Evolutionary conservation across 35 echinoderm and acorn worm species (phyloP).

Genomic region (Apostichopus parvimensis): DNA sequence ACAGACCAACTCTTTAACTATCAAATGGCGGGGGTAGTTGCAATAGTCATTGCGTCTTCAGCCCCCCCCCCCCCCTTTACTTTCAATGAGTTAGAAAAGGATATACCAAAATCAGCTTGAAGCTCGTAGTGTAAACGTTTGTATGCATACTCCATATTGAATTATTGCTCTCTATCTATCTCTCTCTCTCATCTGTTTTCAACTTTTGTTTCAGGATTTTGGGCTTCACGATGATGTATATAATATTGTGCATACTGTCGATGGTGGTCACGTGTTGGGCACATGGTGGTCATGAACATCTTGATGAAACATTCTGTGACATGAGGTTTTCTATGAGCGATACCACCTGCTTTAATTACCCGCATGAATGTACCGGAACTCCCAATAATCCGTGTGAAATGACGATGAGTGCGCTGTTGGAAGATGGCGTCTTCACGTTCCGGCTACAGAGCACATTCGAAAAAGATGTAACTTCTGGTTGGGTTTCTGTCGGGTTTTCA

Average conservation of each 20-base stretch:
- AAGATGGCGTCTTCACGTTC: neutral
- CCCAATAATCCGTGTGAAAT: neutral
- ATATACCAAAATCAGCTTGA: too few relatives aligned
- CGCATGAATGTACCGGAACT: neutral
- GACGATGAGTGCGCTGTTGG: neutral
- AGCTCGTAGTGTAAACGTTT: too few relatives aligned
- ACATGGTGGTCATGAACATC: neutral
- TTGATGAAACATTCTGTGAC: neutral
- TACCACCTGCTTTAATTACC: neutral
- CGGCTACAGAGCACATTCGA: neutral
- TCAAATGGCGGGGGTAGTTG: too few relatives aligned
- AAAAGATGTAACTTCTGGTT: neutral
- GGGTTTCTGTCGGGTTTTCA: constrained; percentile 6
- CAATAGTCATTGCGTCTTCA: too few relatives aligned
- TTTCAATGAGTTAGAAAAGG: too few relatives aligned
- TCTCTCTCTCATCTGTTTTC: too few relatives aligned
- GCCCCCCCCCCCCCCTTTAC: too few relatives aligned
- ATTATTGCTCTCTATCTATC: too few relatives aligned
- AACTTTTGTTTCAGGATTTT: too few relatives aligned
- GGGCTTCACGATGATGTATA: too few relatives aligned
- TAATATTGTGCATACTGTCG: neutral
- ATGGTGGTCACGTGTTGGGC: neutral
- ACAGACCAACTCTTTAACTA: too few relatives aligned
- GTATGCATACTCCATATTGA: too few relatives aligned
- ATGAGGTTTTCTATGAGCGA: neutral